Evolutionary conservation across 2,888 invertebrate species (phyloP), one percentile per base, ranked within the genome.

Genomic region (Dioctria linearis): DNA sequence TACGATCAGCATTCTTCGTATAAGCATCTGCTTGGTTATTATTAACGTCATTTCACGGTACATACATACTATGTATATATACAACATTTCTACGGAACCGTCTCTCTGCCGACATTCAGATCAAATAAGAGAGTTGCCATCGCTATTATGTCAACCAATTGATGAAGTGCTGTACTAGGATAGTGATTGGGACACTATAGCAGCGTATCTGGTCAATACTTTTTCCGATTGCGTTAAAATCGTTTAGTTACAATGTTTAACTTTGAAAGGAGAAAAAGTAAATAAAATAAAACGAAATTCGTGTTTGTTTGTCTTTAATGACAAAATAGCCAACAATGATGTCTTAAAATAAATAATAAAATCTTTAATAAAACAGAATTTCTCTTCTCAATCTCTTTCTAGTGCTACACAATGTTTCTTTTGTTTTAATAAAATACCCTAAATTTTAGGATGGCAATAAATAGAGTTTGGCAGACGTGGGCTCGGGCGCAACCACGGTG

Each of bases 301-400:
- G 37, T 61, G 61, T 76, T 76, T 76, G 76, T 76, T 46, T 63
- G 76, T 76, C 63, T 76, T 63, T 63, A 76, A 61, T 76, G 76
- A 76, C 63, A 76, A 76, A 76, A 76, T 49, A 76, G 76, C 76
- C 76, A 76, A 76, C 76, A 76, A 66, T 43, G 5, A 76, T 76
- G 63, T 76, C 63, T 63, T 63, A 76, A 76, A 76, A 76, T 76
- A 76, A 76, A 76, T 76, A 76, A 76, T 25, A 61, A 76, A 76
- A 73, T 73, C 57, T 73, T 73, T 42, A 73, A 73, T 73, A 76
- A 76, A 63, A 76, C 76, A 63, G 43, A 63, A 59, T 73, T 75
- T 75, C 11, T 61, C 43, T 63, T 76, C 25, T 49, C 63, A 63
- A 63, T 63, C 13, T 63, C 11, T 61, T 76, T 76, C 13, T 46